These are phyloP conservation scores for Nothura maculosa DNA, from an alignment of 2,797 vertebrate species.

Conservation along the genomic window DNA sequence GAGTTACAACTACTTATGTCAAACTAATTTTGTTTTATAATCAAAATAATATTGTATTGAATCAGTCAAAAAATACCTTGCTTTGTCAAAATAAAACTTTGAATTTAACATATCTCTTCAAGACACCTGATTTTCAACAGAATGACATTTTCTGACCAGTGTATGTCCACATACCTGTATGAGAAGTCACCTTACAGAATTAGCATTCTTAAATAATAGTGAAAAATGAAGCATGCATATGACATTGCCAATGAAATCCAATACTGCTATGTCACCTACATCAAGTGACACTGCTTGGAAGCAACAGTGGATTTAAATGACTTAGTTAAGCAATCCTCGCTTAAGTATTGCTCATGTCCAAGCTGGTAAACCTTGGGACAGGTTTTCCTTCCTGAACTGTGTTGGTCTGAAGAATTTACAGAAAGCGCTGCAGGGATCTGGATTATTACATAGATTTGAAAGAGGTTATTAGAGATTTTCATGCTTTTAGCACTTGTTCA, in stretches of 20 bases:
- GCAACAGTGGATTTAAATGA: neutral
- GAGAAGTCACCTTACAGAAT: neutral
- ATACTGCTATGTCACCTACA: accelerated
- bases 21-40: neutral
- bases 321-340: neutral
- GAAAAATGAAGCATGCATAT: neutral
- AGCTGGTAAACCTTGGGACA: neutral
- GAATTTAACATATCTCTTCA: accelerated
- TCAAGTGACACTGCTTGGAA: neutral
- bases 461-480: neutral
- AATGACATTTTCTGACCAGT: neutral
- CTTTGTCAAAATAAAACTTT: neutral
- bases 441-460: neutral
- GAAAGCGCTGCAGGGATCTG: neutral
- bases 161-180: neutral
- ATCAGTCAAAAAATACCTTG: neutral
- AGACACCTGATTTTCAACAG: neutral
- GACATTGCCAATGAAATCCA: neutral
- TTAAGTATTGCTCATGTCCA: neutral
- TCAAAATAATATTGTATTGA: neutral
- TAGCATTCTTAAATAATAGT: neutral
- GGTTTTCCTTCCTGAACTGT: accelerated
- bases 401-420: neutral
- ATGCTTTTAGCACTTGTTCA: neutral
- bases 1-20: neutral